Evolutionary conservation across 2,888 invertebrate species (phyloP).

Genomic region (Chouioia cunea): DNA sequence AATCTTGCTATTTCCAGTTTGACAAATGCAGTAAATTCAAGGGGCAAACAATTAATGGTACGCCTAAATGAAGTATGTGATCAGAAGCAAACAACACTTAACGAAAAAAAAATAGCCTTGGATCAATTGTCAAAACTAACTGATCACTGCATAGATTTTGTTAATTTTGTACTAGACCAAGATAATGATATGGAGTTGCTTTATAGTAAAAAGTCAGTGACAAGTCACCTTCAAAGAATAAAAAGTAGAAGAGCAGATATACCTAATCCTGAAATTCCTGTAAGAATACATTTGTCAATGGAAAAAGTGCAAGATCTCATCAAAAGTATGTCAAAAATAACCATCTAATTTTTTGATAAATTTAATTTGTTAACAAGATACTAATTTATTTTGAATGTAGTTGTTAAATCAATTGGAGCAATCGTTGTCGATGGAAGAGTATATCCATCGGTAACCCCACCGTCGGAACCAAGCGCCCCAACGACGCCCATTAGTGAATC

Average conservation of each 20-base stretch:
- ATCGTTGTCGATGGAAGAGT: slow-evolving; percentile 88
- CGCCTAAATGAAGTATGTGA: slow-evolving; percentile 85
- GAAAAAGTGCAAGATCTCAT: slow-evolving; percentile 86
- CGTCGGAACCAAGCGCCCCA: slow-evolving; percentile 62
- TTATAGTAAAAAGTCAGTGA: slow-evolving; percentile 80
- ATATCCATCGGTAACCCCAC: slow-evolving; percentile 72
- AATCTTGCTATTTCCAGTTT: slow-evolving; percentile 70
- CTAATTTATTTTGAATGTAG: slow-evolving; percentile 11
- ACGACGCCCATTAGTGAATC: slow-evolving; percentile 59
- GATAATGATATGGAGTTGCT: slow-evolving; percentile 88
- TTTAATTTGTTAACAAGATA: slow-evolving; percentile 1
- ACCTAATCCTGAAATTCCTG: slow-evolving; percentile 90
- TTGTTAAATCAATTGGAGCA: slow-evolving; percentile 79
- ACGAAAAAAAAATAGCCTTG: slow-evolving; percentile 86
- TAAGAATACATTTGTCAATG: slow-evolving; percentile 82
- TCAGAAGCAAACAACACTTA: slow-evolving; percentile 82
- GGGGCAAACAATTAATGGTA: slow-evolving; percentile 86
- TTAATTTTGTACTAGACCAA: slow-evolving; percentile 81
- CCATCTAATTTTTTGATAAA: background rate
- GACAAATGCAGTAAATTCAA: slow-evolving; percentile 84
- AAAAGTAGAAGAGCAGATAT: slow-evolving; percentile 88
- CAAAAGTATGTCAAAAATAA: slow-evolving; percentile 72
- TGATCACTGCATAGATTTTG: slow-evolving; percentile 90
- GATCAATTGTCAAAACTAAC: slow-evolving; percentile 86
- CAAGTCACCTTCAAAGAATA: slow-evolving; percentile 83